These are phyloP conservation scores for Spialia ferax DNA, from an alignment of 2,888 invertebrate species.

Conservation along the genomic window DNA sequence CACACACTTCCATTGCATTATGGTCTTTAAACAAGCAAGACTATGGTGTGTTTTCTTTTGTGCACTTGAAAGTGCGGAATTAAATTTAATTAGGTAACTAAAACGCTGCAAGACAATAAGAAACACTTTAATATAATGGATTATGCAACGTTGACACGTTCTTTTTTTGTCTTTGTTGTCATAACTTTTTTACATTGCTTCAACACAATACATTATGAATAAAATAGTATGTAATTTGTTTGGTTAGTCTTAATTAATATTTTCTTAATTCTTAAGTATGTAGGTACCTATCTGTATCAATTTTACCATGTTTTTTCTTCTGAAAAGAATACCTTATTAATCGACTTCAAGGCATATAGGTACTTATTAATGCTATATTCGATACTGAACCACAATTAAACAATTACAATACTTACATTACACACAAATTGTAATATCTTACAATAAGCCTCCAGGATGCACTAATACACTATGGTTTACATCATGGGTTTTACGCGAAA, in stretches of 20 bases:
- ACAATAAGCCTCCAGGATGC: background rate
- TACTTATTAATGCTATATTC: too few species aligned
- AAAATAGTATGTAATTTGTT: too few species aligned
- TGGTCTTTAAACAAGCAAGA: background rate
- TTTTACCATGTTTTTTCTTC: too few species aligned
- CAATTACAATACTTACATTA: background rate
- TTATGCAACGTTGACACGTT: background rate
- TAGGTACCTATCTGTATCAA: too few species aligned
- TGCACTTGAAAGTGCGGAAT: background rate
- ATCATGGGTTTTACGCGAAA: background rate
- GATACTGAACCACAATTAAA: too few species aligned
- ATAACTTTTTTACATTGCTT: background rate
- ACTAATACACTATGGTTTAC: too few species aligned
- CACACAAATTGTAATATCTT: background rate
- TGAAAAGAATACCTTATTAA: too few species aligned
- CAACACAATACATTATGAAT: too few species aligned
- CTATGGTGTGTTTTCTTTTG: background rate
- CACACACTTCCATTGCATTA: background rate
- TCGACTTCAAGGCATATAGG: too few species aligned
- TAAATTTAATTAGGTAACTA: slow-evolving; percentile 12
- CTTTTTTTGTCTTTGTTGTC: background rate
- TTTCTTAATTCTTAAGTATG: too few species aligned
- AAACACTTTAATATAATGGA: slow-evolving; percentile 9
- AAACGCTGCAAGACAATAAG: slow-evolving; percentile 3
- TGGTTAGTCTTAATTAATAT: too few species aligned